Conservation (phyloP, 2,888 invertebrate species). For the Platycheirus albimanus region DNA sequence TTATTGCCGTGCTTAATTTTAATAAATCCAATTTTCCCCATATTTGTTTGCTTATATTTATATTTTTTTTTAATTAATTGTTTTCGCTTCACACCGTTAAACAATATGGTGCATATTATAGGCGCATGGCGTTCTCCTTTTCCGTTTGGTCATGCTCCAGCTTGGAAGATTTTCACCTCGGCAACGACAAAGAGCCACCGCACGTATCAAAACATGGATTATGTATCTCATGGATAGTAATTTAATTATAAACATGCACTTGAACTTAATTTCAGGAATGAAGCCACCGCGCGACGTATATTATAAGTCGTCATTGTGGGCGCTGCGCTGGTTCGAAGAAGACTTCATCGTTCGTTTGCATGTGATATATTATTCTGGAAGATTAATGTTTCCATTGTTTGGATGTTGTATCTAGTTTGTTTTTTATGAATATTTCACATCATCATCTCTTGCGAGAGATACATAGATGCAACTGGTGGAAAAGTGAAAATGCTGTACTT, state of each 20-base stretch:
- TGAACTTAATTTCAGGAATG: conserved; percentile 58
- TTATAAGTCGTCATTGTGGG: conserved; percentile 5
- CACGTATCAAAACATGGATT: conserved; percentile 28
- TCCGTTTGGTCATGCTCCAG: conserved; percentile 1
- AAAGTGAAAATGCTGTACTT: conserved; percentile 20
- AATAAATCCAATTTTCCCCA: background rate
- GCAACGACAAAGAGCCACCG: conserved; percentile 2
- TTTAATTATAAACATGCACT: conserved; percentile 61
- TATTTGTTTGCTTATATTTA: background rate
- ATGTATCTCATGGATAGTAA: conserved; percentile 25
- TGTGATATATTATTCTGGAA: conserved; percentile 18
- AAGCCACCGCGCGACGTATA: too few species aligned
- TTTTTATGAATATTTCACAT: conserved; percentile 1
- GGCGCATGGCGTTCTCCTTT: conserved; percentile 12
- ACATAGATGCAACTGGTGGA: background rate
- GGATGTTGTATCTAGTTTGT: background rate
- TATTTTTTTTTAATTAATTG: conserved; percentile 42
- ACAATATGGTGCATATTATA: conserved; percentile 35
- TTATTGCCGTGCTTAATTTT: background rate
- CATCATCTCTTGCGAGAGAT: background rate
- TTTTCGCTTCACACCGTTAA: conserved; percentile 62
- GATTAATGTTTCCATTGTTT: conserved; percentile 27
- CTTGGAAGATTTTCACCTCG: conserved; percentile 19
- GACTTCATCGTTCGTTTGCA: conserved; percentile 20
- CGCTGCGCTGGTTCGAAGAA: conserved; percentile 17